Percentiles rank a stretch among this genome's conserved stretches.
phyloP scores from a whole-genome alignment of 2,888 invertebrate genomes.

The Eristalis arbustorum region DNA sequence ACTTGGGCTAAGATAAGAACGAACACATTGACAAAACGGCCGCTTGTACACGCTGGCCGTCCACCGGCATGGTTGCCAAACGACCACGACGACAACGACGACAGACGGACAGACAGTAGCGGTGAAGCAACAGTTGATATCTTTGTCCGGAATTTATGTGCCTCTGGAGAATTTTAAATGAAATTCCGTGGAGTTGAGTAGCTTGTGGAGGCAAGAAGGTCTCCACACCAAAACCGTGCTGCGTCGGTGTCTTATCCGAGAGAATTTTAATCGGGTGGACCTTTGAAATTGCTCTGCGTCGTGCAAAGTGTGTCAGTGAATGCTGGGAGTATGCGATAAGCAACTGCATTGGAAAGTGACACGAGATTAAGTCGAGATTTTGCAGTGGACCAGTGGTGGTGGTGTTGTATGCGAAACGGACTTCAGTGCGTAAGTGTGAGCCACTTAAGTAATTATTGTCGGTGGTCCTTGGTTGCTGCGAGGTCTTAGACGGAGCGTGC shows the following conservation, averaged over 20 bases:
- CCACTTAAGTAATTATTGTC: background rate
- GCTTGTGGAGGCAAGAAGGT: background rate
- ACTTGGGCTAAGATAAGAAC: constrained; percentile 57
- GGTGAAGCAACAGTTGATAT: constrained; percentile 57
- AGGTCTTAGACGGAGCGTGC: background rate
- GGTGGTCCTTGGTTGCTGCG: background rate
- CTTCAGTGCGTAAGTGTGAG: background rate
- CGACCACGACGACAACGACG: background rate
- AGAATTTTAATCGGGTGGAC: background rate
- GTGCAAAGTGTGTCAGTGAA: background rate
- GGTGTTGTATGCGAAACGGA: background rate
- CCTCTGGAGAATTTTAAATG: constrained; percentile 61
- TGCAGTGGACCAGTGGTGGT: background rate
- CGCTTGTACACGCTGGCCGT: background rate
- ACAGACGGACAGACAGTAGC: constrained; percentile 36
- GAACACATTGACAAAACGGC: constrained; percentile 50
- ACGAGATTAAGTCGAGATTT: background rate
- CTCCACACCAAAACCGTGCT: background rate
- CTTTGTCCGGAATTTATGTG: constrained; percentile 46
- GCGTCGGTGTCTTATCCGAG: background rate
- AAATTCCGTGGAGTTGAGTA: constrained; percentile 30
- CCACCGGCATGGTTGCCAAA: background rate
- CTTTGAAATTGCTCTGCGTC: background rate
- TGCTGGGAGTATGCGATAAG: background rate
- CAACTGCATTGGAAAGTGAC: background rate